A percentile compares a stretch with the other conserved stretches of the same genome.
Conservation (phyloP, 2,797 vertebrate genomes). For the Chelon auratus region DNA sequence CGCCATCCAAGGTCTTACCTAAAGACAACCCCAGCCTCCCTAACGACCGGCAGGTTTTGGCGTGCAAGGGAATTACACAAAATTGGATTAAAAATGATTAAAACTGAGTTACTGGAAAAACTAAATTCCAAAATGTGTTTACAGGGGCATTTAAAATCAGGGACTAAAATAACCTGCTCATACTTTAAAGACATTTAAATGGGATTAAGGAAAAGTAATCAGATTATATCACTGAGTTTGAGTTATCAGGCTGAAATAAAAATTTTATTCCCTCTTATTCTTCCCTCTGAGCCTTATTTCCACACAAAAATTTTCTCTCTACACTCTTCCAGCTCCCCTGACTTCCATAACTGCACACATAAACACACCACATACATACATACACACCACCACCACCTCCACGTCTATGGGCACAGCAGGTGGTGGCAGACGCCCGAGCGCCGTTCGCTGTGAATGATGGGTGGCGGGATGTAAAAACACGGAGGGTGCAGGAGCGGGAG, state of each 20-base stretch:
- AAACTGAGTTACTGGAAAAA: constrained; percentile 9
- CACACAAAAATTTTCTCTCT: not conserved
- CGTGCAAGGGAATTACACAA: constrained; percentile 30
- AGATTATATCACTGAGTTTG: constrained; percentile 14
- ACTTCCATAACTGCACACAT: constrained; percentile 26
- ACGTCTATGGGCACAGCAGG: constrained; percentile 72
- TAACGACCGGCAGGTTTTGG: constrained; percentile 22
- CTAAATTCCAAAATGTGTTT: constrained; percentile 17
- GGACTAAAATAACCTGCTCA: constrained; percentile 4
- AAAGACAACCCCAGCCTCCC: constrained; percentile 26
- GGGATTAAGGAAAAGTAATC: constrained; percentile 10
- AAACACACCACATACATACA: constrained; percentile 31
- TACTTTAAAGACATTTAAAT: constrained; percentile 1
- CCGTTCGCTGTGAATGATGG: constrained; percentile 63
- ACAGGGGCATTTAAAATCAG: constrained; percentile 3
- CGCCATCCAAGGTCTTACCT: constrained; percentile 9
- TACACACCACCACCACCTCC: constrained; percentile 42
- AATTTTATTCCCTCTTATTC: not conserved
- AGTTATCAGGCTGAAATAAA: constrained; percentile 23
- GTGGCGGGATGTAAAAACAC: constrained; percentile 68
- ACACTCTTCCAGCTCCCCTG: not conserved
- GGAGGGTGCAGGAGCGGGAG: constrained; percentile 56
- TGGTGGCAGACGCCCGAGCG: constrained; percentile 63
- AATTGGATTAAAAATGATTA: constrained; percentile 44
- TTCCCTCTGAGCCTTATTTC: not conserved